Base-by-base conservation (phyloP, 1,140 invertebrate species). In the Thaumatotibia leucotreta region DNA sequence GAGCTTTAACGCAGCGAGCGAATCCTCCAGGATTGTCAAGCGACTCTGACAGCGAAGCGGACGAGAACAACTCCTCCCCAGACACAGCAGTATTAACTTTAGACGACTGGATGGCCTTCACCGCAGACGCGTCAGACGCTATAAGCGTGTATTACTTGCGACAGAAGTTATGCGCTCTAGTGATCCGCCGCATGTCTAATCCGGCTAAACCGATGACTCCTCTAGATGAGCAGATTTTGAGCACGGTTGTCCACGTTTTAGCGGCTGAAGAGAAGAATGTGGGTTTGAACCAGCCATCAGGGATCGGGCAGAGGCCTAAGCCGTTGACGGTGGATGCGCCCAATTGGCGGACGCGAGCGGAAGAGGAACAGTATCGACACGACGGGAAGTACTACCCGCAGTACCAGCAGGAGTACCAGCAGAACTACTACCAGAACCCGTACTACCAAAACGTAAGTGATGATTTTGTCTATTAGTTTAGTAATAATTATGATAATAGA, bases 61-160 rank as follows among this genome's bases (percentile, higher is more conserved):
- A 94, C 5, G 85, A 88, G 35, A 79, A 79, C 23, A 84, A 86
- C 35, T 72, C 73, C 0, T 79, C 80, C 0, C 79, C 82, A 0
- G 85, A 91, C 64, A 80, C 83, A 0, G 89, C 86, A 5, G 82
- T 83, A 4, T 69, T 91, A 1, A 82, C 88, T 0, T 87, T 97
- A 0, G 96, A 97, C 76, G 95, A 97, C 66, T 97, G 96, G 96
- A 93, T 96, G 24, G 93, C 93, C n/a, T 96, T 97, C 82, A 92
- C 93, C 49, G 89, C 95, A 0, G 94, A 95, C 75, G 92, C 93
- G 3, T 93, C 95, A 23, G 92, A 94, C 65, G 94, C 94, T 0
- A 92, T 94, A 49, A 89, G 96, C 31, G 92, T 95, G 5, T 92
- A 95, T 68, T 93, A 95, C 81, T 91, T 97, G 17, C 90, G 97